Evolutionary conservation across 1,140 invertebrate genomes (phyloP), one percentile per base, ranked within the genome.

Genomic region (Drosophila micromelanica): DNA sequence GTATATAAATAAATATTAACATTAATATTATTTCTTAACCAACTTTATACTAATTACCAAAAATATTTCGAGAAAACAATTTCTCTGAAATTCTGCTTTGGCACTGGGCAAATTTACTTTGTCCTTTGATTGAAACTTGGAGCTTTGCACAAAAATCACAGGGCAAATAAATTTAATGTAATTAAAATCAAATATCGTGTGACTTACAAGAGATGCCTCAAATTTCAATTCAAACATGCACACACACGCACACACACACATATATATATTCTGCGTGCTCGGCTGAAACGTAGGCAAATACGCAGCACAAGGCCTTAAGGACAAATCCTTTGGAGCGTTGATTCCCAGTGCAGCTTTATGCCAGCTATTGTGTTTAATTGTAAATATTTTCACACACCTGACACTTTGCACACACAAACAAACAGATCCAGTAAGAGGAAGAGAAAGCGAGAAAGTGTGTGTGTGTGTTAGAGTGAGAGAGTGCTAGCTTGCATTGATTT

Each of bases 371-470:
- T 86, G 75, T 80, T 78, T 87, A 78, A 86, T 86, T 87, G 82
- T 82, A 86, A 86, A 86, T 86, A 86, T 86, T 86, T 86, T 82
- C 63, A 67, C 75, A 86, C 81, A 86, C 84, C 82, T 86, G 82
- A 75, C 73, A 75, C 65, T 46, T 23, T 38, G 57, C 62, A 70
- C 37, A 74, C 49, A 56, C 57, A 80, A 40, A 49, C 60, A 51
- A 57, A 59, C 43, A 65, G 7, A 65, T 12, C 45, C 12, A 38
- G 6, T 38, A 6, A 13, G 20, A 4, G 46, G 42, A 45, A 37
- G 5, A 27, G 30, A 17, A 30, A 23, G 15, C 20, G 45, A 35
- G 30, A 48, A 42, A 20, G 37, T 23, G 38, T 42, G 57, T 35
- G 59, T 32, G 37, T 12, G 13, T 45, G 46, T 3, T n/a, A 37